Evolutionary conservation across 2,797 vertebrate genomes (phyloP).

Genomic region (Staurois parvus): DNA sequence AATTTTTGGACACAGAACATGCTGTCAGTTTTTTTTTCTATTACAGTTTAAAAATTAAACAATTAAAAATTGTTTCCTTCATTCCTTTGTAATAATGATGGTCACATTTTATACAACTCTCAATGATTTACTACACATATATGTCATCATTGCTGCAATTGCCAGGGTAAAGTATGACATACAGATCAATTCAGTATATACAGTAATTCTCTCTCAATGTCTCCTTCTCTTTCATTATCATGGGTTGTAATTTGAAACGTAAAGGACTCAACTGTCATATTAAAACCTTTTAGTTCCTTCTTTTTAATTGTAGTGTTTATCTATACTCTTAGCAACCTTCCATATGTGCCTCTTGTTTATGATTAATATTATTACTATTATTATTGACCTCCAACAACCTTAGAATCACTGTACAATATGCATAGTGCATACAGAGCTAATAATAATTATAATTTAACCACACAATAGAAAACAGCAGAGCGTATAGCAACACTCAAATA

Average conservation of each 20-base stretch:
- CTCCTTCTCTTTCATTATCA: neutral
- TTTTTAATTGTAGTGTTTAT: neutral
- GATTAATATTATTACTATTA: too few relatives aligned
- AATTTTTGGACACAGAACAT: neutral
- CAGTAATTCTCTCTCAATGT: neutral
- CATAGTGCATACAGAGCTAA: neutral
- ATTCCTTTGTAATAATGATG: neutral
- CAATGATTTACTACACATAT: neutral
- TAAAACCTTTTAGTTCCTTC: neutral
- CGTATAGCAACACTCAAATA: too few relatives aligned
- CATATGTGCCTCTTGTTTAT: too few relatives aligned
- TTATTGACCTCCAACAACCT: neutral
- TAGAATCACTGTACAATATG: neutral
- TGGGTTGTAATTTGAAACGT: neutral
- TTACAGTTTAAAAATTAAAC: too few relatives aligned
- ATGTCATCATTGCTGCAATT: neutral
- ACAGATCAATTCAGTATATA: neutral
- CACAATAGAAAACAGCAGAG: neutral
- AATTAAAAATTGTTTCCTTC: too few relatives aligned
- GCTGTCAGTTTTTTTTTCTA: neutral
- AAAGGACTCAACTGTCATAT: neutral
- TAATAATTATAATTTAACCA: neutral
- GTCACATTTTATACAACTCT: neutral
- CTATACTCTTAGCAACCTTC: too few relatives aligned
- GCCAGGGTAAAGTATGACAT: neutral